Percentiles rank a stretch among this genome's conserved stretches.
phyloP scores from a whole-genome alignment of 2,113 vertebrate genomes.

The Tachysurus vachellii region DNA sequence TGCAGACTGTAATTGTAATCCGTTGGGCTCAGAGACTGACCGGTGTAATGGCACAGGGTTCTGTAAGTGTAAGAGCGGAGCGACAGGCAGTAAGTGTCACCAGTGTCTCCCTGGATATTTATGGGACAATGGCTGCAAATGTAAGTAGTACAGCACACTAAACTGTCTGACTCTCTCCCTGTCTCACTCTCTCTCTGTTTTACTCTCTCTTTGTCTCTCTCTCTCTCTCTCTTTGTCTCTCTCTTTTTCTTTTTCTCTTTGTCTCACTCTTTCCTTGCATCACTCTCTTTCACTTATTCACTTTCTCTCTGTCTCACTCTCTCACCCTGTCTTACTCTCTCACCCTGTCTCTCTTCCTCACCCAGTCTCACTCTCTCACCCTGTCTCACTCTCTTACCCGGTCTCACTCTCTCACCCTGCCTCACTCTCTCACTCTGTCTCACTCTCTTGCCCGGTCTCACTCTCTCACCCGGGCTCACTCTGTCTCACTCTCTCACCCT shows the following conservation, averaged over 20 bases:
- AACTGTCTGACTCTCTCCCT: conserved; percentile 17
- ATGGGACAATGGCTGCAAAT: conserved; percentile 97
- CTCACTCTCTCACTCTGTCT: no score
- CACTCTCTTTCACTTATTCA: background rate
- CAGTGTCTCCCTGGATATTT: conserved; percentile 96
- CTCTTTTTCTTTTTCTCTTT: background rate
- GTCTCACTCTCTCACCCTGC: no score
- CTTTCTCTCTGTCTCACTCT: background rate
- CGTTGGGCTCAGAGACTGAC: conserved; percentile 92
- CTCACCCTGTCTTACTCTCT: background rate
- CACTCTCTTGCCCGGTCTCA: no score
- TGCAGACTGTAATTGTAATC: conserved; percentile 99
- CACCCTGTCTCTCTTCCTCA: background rate
- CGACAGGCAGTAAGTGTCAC: conserved; percentile 94
- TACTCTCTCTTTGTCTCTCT: background rate
- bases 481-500: conserved; percentile 17
- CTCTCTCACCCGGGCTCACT: no score
- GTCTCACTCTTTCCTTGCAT: background rate
- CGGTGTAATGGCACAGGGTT: conserved; percentile 99
- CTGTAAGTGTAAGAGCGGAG: conserved; percentile 98
- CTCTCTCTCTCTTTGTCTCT: conserved; percentile 1
- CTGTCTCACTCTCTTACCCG: no score
- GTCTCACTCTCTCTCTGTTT: background rate
- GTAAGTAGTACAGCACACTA: conserved; percentile 83
- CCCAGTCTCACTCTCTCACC: background rate